A percentile compares a stretch with the other conserved stretches of the same genome.
Evolutionary conservation across 2,113 vertebrate species (phyloP).

Genomic region (Ctenodactylus gundi): DNA sequence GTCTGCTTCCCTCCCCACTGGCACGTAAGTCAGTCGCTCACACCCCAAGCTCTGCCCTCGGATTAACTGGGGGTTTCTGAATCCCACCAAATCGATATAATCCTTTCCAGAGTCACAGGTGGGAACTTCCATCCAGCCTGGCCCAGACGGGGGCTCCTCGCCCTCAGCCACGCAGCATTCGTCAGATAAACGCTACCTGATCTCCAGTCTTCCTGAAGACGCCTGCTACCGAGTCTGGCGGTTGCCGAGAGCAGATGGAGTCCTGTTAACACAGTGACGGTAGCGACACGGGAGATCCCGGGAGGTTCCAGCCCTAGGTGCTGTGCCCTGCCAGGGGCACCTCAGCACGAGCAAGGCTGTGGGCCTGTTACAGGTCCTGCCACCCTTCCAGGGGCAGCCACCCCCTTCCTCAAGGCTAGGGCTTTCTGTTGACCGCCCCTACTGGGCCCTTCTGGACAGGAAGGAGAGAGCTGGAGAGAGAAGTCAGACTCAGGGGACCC

Average conservation of each 20-base stretch:
- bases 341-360: too few species aligned
- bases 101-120: too few species aligned
- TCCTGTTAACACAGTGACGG: background rate
- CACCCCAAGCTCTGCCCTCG: too few species aligned
- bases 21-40: too few species aligned
- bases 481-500: background rate
- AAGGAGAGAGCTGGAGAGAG: background rate
- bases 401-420: accelerated
- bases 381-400: accelerated
- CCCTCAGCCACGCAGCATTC: background rate
- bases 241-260: background rate
- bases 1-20: too few species aligned
- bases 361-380: background rate
- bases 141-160: background rate
- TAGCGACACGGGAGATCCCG: background rate
- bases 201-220: background rate
- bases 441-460: background rate
- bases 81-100: too few species aligned
- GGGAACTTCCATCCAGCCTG: too few species aligned
- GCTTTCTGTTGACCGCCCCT: background rate
- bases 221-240: background rate
- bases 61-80: too few species aligned
- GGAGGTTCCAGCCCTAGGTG: background rate
- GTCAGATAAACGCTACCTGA: background rate
- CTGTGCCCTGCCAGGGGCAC: background rate